phyloP scores from a whole-genome alignment of 2,797 vertebrate species.

The Phrynocephalus guinanensis region DNA sequence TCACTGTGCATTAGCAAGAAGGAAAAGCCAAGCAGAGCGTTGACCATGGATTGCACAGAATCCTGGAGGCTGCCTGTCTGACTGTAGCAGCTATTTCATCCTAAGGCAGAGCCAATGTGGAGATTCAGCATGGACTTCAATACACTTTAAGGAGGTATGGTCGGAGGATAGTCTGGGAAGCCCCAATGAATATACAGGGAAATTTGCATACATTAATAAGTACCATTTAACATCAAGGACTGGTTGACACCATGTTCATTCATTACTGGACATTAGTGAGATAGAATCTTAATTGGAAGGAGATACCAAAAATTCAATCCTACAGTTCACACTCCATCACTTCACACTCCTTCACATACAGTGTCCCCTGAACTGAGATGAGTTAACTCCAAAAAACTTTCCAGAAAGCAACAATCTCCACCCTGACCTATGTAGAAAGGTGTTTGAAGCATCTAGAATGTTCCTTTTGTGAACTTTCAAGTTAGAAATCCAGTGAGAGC shows the following conservation, averaged over 20 bases:
- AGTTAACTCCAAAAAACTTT: too few relatives aligned
- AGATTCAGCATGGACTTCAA: neutral
- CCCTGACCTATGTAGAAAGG: neutral
- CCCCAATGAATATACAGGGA: neutral
- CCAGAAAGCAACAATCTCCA: neutral
- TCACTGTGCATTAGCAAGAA: neutral
- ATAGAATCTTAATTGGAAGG: too few relatives aligned
- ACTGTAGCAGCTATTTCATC: neutral
- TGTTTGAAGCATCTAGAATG: too few relatives aligned
- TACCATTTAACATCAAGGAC: neutral
- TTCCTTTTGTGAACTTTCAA: too few relatives aligned
- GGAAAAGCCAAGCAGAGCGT: neutral
- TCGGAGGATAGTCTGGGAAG: neutral
- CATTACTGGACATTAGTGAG: too few relatives aligned
- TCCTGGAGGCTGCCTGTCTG: neutral
- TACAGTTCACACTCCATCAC: too few relatives aligned
- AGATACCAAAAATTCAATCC: too few relatives aligned
- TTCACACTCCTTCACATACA: too few relatives aligned
- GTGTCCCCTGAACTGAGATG: too few relatives aligned
- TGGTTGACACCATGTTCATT: neutral
- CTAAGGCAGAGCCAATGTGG: neutral
- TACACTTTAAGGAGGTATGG: neutral
- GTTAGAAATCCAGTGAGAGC: too few relatives aligned
- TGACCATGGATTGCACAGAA: neutral
- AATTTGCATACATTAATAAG: neutral